Evolutionary conservation across 2,888 invertebrate genomes (phyloP), one percentile per base, ranked within the genome.

Genomic region (Eupithecia vulgata): DNA sequence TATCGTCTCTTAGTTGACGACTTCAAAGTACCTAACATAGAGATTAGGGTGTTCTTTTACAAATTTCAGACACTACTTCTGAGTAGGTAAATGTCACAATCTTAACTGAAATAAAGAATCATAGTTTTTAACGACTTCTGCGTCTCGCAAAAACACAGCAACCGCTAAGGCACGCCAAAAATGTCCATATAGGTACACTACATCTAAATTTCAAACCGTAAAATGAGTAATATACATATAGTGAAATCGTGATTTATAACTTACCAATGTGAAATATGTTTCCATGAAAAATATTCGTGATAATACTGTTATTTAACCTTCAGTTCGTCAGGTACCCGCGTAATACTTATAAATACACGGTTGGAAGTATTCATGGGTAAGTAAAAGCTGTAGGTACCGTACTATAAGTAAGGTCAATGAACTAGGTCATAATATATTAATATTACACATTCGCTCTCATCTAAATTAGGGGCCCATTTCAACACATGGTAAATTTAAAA

Each of bases 281-380:
- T 68, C 7, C 69, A 67, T 70, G 59, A 71, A 74, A 67, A 57
- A 65, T 59, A 52, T 64, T 72, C 77, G 74, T 76, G 74, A 72
- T 74, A 70, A 48, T 67, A 25, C 30, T 48, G 74, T 17, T 66
- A 71, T 74, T 68, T 40, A 68, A 52, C 68, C 74, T 74, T 74
- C 71, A 66, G n/a, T 68, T 61, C 17, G 25, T 65, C 8, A 72
- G 37, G 37, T 52, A 52, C n/a, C n/a, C n/a, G n/a, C 48, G 21
- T 52, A 25, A 25, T 57, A 52, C 13, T 57, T 34, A 34, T 17
- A 61, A 34, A 30, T 61, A 61, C 34, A 61, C 61, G 61, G 61
- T 61, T 34, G 61, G 17, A 61, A 61, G 17, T 61, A 17, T 34
- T 61, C 61, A 61, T 0, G 10, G 30, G 17, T 8, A 21, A 30